Evolutionary conservation across 2,113 vertebrate species (phyloP).

Genomic region (Heterotis niloticus): DNA sequence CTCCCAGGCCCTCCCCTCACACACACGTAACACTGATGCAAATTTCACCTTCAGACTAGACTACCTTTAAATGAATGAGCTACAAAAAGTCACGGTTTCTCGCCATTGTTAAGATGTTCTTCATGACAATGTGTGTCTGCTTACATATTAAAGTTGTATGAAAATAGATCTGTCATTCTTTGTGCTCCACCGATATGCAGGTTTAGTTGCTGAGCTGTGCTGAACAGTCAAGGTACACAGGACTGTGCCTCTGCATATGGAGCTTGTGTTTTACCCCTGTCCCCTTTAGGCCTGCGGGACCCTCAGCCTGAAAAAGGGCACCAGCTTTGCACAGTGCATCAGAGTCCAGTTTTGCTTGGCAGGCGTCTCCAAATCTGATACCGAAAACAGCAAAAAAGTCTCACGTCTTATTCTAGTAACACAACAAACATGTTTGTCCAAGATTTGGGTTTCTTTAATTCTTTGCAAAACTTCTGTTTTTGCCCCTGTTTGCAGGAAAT

Average conservation of each 20-base stretch:
- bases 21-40: background rate
- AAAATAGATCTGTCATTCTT: too few species aligned
- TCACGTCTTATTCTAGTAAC: background rate
- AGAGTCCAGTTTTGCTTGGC: background rate
- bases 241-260: too few species aligned
- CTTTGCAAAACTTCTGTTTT: background rate
- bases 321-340: background rate
- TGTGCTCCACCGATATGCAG: too few species aligned
- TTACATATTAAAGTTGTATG: too few species aligned
- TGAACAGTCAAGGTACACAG: background rate
- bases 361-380: background rate
- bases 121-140: background rate
- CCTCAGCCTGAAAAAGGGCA: conserved; percentile 1
- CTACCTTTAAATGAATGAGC: conserved; percentile 8
- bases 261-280: background rate
- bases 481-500: conserved; percentile 1
- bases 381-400: background rate
- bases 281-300: background rate
- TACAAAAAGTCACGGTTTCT: background rate
- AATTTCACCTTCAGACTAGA: conserved; percentile 8
- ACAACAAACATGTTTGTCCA: background rate
- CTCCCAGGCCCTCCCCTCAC: background rate
- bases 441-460: background rate
- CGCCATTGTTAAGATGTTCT: background rate
- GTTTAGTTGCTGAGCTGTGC: too few species aligned